Conservation (phyloP, 2,888 invertebrate species). For the Drosophila histrio region DNA sequence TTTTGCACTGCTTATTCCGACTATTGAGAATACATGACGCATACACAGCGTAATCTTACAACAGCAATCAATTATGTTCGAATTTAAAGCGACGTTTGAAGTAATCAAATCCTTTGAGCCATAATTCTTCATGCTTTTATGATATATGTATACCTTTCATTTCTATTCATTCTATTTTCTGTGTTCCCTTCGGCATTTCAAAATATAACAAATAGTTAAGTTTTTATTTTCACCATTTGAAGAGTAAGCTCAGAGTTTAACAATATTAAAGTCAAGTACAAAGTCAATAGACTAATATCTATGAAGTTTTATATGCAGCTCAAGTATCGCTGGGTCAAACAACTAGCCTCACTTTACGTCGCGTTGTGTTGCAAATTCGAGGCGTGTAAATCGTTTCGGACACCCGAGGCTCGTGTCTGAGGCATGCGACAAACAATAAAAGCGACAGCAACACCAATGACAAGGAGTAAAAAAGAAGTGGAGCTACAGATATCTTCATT, state of each 20-base stretch:
- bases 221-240: too few species aligned
- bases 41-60: not conserved
- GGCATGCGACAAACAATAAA: conserved; percentile 43
- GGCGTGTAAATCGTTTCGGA: conserved; percentile 71
- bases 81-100: too few species aligned
- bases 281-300: not conserved
- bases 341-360: conserved; percentile 15
- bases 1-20: not conserved
- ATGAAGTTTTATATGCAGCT: conserved; percentile 14
- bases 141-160: too few species aligned
- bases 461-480: conserved; percentile 12
- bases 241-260: too few species aligned
- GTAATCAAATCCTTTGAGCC: too few species aligned
- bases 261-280: not conserved
- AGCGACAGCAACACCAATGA: conserved; percentile 10
- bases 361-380: conserved; percentile 24
- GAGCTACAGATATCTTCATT: conserved; percentile 30
- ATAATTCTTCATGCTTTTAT: too few species aligned
- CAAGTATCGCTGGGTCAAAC: conserved; percentile 18
- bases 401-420: conserved; percentile 54
- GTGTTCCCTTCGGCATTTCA: too few species aligned
- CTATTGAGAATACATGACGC: not conserved
- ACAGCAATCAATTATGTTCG: too few species aligned
- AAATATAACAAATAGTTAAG: too few species aligned
- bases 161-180: too few species aligned